Percentiles rank a stretch among this genome's conserved stretches.
phyloP scores from a whole-genome alignment of 1,140 invertebrate species.

The Neotoxoptera formosana region DNA sequence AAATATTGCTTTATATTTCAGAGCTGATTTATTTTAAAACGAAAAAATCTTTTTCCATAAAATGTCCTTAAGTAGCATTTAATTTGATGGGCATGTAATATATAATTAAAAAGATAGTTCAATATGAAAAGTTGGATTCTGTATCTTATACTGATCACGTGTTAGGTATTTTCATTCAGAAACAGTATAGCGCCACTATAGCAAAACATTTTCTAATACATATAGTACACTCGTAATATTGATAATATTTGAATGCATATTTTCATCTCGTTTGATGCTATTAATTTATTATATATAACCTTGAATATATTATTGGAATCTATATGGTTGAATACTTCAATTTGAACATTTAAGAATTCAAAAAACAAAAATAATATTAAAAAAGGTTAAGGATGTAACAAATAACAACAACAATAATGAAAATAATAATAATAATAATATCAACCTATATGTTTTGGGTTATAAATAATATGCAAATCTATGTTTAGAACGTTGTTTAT shows the following conservation, averaged over 20 bases:
- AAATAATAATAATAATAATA: background rate
- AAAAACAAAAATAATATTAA: too few species aligned
- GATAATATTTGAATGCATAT: background rate
- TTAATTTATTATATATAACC: background rate
- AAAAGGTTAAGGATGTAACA: background rate
- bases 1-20: background rate
- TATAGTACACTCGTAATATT: background rate
- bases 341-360: too few species aligned
- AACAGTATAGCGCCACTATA: background rate
- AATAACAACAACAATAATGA: background rate
- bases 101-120: background rate
- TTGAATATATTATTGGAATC: background rate
- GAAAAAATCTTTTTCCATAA: background rate
- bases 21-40: background rate
- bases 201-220: background rate
- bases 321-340: background rate
- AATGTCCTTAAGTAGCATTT: background rate
- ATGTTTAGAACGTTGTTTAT: conserved; percentile 19
- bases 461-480: background rate
- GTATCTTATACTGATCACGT: background rate
- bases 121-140: background rate
- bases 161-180: background rate
- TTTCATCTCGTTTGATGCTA: background rate
- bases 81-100: background rate
- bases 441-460: background rate